Evolutionary conservation across 2,888 invertebrate genomes (phyloP), one percentile per base, ranked within the genome.

Genomic region (Drosophila kokeensis): DNA sequence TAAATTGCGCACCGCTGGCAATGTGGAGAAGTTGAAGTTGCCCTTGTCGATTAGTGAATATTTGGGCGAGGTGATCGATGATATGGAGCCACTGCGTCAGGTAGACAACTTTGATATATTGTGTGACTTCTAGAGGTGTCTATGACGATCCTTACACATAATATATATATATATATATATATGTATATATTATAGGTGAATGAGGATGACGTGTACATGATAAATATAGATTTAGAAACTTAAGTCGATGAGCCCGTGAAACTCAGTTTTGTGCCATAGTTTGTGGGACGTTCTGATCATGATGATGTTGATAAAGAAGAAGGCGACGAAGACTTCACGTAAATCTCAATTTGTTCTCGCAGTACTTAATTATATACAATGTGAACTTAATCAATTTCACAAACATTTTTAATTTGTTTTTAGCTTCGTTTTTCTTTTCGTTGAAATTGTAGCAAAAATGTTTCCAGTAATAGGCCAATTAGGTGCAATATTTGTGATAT

Each of bases 1-100:
- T 62, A 93, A 93, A 55, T 90, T 95, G 11, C 93, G 92, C 58
- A 93, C 92, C 48, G 94, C 93, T 61, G 92, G 92, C 52, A 94
- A 94, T 79, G 91, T 96, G 59, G 94, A 94, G 42, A 92, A 94
- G 78, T 92, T 96, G 53, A 94, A 94, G 61, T 91, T 96, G 69
- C 96, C 96, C 10, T 92, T 94, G 27, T 93, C 94, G 53, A 94
- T 96, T 64, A 94, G 94, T 80, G 91, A 92, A 49, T 96, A 95
- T 90, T 92, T 96, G 58, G 91, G 93, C 30, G 95, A 95, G 88
- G 94, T 94, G 10, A 93, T 94, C 49, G 92, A 93, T 60, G 94
- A 94, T 58, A 89, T 83, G 73, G 88, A 90, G 55, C 92, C 93
- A 24, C 74, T 93, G 66, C 87, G 92, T 50, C 92, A 92, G 79